Base-by-base conservation (phyloP, 2,113 vertebrate genomes). In the Meleagris gallopavo region DNA sequence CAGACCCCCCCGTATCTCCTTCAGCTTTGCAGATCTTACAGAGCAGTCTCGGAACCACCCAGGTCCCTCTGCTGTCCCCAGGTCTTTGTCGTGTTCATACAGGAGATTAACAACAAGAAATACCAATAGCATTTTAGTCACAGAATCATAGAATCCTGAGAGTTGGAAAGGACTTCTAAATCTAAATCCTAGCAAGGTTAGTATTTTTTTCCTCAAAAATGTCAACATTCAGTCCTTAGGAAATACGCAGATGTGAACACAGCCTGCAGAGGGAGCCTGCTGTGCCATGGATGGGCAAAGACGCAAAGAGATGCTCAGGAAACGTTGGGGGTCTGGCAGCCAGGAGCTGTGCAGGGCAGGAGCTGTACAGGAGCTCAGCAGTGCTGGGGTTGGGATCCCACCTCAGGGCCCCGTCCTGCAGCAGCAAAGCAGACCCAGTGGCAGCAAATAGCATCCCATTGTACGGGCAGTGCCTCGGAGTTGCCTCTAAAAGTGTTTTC, bases 251-350 rank as follows among this genome's bases (percentile, higher is more conserved):
- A 71, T 3, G 74, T 24, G 2, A 1, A 19, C 4, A 20, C 66
- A 32, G 25, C 84, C 82, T 90, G 61, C 58, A 91, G 82, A 94
- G 91, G 85, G 84, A 95, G 82, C 64, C 70, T 21, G 46, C 5
- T 34, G 70, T 30, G 86, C 45, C 5, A 3, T 2, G 34, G 83
- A 58, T 1, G 55, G 43, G 54, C 73, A 30, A 15, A 16, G 27
- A 54, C 17, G 27, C 52, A 30, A 14, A 30, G 60, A 22, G 61
- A 45, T 1, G 15, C 8, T 11, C 34, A 17, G 62, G 0, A 3
- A 0, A 19, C 10, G 48, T 41, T 55, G 32, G 38, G 55, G 27
- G 25, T 6, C 54, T 18, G 66, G 40, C 7, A 2, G 55, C 14
- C 11, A 11, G 66, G 36, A 30, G 29, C 27, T 34, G 3, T 0